Percentiles rank a stretch among this genome's conserved stretches.
phyloP scores from a whole-genome alignment of 2,113 vertebrate genomes.

The Dipodomys ordii region DNA sequence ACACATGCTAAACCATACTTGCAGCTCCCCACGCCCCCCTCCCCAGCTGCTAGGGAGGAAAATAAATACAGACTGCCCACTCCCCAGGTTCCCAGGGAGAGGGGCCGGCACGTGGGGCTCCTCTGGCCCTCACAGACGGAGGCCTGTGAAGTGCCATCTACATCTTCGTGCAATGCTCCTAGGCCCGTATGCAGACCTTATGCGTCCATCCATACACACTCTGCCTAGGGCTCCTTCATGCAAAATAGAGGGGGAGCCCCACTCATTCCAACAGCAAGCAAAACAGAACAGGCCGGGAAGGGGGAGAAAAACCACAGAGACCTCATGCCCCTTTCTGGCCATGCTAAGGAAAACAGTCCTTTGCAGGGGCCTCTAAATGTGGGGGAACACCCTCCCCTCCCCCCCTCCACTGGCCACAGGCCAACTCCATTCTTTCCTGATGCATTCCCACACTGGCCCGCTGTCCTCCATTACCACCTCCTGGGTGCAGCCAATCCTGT shows the following conservation, averaged over 20 bases:
- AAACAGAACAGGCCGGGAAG: slow-evolving; percentile 45
- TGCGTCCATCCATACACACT: neutral
- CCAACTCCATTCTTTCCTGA: neutral
- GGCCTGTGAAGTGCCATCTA: slow-evolving; percentile 31
- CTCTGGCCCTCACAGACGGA: neutral
- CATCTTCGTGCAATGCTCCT: neutral
- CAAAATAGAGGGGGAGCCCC: slow-evolving; percentile 68
- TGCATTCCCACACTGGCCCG: neutral
- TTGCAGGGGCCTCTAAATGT: neutral
- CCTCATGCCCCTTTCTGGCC: slow-evolving; percentile 26
- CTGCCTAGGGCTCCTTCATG: slow-evolving; percentile 60
- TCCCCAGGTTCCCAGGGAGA: neutral
- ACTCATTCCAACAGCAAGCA: slow-evolving; percentile 77
- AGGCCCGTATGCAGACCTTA: neutral
- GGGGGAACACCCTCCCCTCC: neutral
- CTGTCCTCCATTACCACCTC: neutral
- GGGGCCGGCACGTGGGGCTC: slow-evolving; percentile 37
- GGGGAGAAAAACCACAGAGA: neutral
- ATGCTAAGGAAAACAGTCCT: slow-evolving; percentile 38
- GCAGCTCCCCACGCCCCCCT: neutral
- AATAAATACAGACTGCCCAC: slow-evolving; percentile 72
- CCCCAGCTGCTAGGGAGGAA: neutral
- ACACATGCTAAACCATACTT: slow-evolving; percentile 74
- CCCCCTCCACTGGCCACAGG: neutral
- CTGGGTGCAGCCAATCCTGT: slow-evolving; percentile 26